phyloP scores from a whole-genome alignment of 2,113 vertebrate genomes.

The Galemys pyrenaicus region DNA sequence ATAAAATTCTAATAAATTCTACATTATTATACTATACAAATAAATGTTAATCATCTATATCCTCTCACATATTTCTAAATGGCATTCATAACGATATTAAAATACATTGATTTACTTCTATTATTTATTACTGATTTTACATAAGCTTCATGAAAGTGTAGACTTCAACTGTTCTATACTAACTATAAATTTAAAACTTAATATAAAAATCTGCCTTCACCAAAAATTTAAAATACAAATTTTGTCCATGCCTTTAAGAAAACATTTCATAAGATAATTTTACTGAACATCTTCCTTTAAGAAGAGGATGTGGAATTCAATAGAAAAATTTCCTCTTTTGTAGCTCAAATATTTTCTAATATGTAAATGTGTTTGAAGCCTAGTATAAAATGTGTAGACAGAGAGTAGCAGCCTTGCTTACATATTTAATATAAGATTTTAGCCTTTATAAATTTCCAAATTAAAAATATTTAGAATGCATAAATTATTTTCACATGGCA shows the following conservation, averaged over 20 bases:
- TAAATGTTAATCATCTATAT: neutral
- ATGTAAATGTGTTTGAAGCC: neutral
- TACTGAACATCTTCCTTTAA: neutral
- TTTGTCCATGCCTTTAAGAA: neutral
- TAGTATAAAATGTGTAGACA: neutral
- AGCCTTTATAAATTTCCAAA: neutral
- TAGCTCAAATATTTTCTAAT: neutral
- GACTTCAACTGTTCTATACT: neutral
- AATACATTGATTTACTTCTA: neutral
- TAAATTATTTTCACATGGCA: neutral
- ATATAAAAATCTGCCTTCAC: neutral
- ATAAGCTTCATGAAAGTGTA: neutral
- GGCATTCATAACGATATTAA: neutral
- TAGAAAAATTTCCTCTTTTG: neutral
- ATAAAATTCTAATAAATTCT: neutral
- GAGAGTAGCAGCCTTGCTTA: neutral
- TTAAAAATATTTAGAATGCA: neutral
- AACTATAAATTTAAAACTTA: neutral
- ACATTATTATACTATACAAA: neutral
- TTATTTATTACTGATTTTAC: neutral
- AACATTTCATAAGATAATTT: constrained; percentile 9
- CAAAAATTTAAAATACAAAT: neutral
- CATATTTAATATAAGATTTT: neutral
- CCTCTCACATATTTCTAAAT: neutral
- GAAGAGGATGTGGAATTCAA: neutral